These are phyloP conservation scores for Erpetoichthys calabaricus DNA, from an alignment of 2,797 vertebrate species.

Conservation along the genomic window DNA sequence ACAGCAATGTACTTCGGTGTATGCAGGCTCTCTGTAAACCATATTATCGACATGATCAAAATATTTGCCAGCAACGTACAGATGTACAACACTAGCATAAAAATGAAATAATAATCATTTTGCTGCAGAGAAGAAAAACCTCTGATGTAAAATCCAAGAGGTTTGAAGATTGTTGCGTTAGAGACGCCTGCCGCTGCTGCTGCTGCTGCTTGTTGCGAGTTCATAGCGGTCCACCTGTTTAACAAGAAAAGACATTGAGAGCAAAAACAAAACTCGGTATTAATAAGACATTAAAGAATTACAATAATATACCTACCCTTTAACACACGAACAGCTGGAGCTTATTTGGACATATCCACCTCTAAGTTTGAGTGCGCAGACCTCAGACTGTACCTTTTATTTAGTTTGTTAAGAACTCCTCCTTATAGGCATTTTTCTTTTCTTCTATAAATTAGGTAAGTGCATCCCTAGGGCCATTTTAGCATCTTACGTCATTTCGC, in stretches of 20 bases:
- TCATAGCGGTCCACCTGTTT: not conserved
- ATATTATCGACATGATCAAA: constrained; percentile 5
- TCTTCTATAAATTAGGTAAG: no score
- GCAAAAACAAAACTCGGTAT: no score
- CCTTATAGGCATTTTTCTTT: no score
- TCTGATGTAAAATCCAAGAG: constrained; percentile 8
- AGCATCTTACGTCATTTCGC: no score
- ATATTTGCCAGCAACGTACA: constrained; percentile 4
- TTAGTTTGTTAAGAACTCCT: no score
- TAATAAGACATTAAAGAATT: no score
- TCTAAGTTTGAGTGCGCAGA: no score
- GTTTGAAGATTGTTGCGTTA: not conserved
- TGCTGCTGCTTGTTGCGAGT: not conserved
- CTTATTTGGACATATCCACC: no score
- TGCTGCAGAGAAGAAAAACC: constrained; percentile 4
- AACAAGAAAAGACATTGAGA: not conserved
- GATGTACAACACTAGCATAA: constrained; percentile 4
- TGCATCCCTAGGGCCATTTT: no score
- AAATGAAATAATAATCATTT: constrained; percentile 7
- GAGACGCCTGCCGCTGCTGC: not conserved
- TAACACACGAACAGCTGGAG: no score
- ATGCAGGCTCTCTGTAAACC: constrained; percentile 1
- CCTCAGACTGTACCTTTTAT: no score
- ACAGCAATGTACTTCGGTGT: constrained; percentile 10
- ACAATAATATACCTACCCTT: no score